Evolutionary conservation across 1,140 invertebrate genomes (phyloP), one percentile per base, ranked within the genome.

Genomic region (Tetranychus urticae): DNA sequence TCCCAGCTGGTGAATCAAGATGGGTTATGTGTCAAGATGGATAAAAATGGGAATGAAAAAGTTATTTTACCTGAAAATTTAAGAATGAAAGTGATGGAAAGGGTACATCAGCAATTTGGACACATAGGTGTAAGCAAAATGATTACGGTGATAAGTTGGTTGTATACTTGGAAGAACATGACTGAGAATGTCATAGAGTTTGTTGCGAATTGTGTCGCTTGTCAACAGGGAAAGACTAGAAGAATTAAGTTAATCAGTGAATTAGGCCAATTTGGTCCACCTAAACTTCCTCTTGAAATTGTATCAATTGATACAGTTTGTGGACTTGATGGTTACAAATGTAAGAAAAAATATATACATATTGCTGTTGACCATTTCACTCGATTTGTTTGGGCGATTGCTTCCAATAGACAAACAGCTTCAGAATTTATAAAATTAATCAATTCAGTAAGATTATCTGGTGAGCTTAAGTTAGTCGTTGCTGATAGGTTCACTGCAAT

Each of bases 341-440:
- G 45, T 14, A 47, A 37, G 8, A 47, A 59, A 59, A 6, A 48
- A 50, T 59, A 59, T 37, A 47, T 59, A 5, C 58, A 59, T 35
- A 50, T 59, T 47, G 58, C 58, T 59, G 42, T 59, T 34, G 58
- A 60, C 10, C n/a, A 59, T 35, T 59, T 59, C 31, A 59, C 60
- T 58, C 31, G 60, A 4, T 61, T 58, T 31, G 50, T 58, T 60
- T 61, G 60, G 60, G 50, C 36, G 4, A 46, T 61, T 33, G 13
- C 60, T 10, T 58, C 60, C 14, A 3, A 23, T 6, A 23, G 7
- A 2, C 48, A 60, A 60, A 52, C 3, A 33, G 46, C 48, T 2
- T 8, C 2, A 1, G 59, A 60, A 36, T 60, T 60, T 13, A 52
- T 60, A 2, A 2, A 10, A 6, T 31, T 60, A 33, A 50, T 60